phyloP scores from a whole-genome alignment of 2,113 vertebrate species.

The Microtus richardsoni region DNA sequence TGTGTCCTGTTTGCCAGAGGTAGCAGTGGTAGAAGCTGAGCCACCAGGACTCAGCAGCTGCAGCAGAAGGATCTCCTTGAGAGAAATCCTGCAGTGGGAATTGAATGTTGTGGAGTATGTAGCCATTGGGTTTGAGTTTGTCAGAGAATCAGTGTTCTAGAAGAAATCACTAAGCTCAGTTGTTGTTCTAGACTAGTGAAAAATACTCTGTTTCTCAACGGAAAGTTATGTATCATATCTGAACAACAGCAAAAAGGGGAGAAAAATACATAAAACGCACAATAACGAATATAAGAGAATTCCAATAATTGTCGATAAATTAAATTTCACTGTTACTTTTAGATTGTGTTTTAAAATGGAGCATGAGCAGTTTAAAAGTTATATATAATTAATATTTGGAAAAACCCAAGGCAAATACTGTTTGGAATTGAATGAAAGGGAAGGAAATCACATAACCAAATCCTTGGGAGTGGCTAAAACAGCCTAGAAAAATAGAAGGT shows the following conservation, averaged over 20 bases:
- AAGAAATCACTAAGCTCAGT: constrained; percentile 5
- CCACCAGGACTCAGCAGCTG: neutral
- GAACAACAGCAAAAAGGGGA: neutral
- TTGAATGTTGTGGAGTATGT: neutral
- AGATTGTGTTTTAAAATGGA: constrained; percentile 3
- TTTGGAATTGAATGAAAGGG: constrained; percentile 47
- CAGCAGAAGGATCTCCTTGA: neutral
- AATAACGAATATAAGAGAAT: constrained; percentile 17
- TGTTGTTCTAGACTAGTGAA: constrained; percentile 3
- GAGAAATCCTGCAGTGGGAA: neutral
- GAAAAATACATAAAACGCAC: neutral
- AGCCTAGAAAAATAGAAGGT: constrained; percentile 4
- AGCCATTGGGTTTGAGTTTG: neutral
- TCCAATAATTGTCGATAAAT: neutral
- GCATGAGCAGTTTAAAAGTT: constrained; percentile 11
- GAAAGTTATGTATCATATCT: neutral
- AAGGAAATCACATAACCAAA: constrained; percentile 4
- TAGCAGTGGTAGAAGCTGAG: neutral
- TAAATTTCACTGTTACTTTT: constrained; percentile 42
- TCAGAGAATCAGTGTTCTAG: neutral
- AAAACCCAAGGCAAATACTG: constrained; percentile 4
- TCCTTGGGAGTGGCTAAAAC: constrained; percentile 3
- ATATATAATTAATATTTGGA: neutral
- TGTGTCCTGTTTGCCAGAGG: neutral
- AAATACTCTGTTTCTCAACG: neutral